These are phyloP conservation scores for Protonemura montana DNA, from an alignment of 2,888 invertebrate genomes.

Conservation along the genomic window DNA sequence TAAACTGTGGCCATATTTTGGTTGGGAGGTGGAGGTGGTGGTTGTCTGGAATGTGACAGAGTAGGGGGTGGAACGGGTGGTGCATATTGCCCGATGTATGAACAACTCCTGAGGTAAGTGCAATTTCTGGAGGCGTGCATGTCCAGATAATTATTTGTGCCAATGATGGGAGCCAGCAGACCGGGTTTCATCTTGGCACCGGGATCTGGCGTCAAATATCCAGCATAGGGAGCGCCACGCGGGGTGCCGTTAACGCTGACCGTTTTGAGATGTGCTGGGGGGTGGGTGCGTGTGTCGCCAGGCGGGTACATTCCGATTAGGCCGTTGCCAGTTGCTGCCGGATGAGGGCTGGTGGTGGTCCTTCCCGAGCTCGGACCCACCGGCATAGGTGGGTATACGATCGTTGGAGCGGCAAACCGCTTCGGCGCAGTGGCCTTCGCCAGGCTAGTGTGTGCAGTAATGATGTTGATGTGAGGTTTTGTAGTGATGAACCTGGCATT, in stretches of 20 bases:
- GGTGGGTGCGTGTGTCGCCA: slow-evolving; percentile 47
- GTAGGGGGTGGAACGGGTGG: slow-evolving; percentile 74
- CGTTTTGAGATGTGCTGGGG: slow-evolving; percentile 45
- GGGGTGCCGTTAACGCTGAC: slow-evolving; percentile 1
- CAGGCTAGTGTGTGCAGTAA: slow-evolving; percentile 78
- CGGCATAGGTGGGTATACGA: slow-evolving; percentile 48
- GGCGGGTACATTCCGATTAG: slow-evolving; percentile 44
- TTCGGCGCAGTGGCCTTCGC: slow-evolving; percentile 70
- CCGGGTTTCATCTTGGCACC: slow-evolving; percentile 61
- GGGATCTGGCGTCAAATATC: slow-evolving; percentile 52
- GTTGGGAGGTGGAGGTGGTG: slow-evolving; percentile 61
- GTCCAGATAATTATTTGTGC: slow-evolving; percentile 70
- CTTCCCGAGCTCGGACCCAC: background rate
- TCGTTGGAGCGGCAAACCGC: slow-evolving; percentile 63
- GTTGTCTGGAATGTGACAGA: slow-evolving; percentile 59
- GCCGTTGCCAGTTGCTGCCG: background rate
- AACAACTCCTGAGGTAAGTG: slow-evolving; percentile 41
- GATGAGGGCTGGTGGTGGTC: background rate
- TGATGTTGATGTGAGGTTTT: slow-evolving; percentile 76
- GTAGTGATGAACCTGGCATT: slow-evolving; percentile 80
- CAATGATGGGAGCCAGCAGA: slow-evolving; percentile 64
- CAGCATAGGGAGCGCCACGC: slow-evolving; percentile 29
- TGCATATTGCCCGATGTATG: slow-evolving; percentile 51
- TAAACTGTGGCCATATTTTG: slow-evolving; percentile 77
- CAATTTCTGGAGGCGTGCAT: slow-evolving; percentile 65